Evolutionary conservation across 2,797 vertebrate genomes (phyloP).

Genomic region (Diglossa cyanea): DNA sequence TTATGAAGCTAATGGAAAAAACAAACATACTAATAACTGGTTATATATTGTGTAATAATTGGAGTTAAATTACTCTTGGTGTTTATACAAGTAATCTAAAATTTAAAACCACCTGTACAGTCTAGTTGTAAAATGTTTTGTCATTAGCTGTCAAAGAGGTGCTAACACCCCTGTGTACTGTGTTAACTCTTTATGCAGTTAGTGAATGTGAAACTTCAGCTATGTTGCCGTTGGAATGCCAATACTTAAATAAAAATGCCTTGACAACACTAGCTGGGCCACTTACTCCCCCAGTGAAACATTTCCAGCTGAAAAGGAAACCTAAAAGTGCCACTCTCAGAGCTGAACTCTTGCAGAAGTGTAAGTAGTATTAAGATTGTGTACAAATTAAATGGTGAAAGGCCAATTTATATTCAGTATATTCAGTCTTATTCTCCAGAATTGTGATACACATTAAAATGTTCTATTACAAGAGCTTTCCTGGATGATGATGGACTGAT

Average conservation of each 20-base stretch:
- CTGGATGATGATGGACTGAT: neutral
- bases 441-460: neutral
- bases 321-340: conserved; percentile 97
- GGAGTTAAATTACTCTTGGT: neutral
- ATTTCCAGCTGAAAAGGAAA: conserved; percentile 96
- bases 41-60: neutral
- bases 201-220: conserved; percentile 93
- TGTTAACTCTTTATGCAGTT: conserved; percentile 78
- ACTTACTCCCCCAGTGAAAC: conserved; percentile 94
- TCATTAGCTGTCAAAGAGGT: neutral
- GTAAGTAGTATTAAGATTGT: conserved; percentile 76
- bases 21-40: neutral
- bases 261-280: conserved; percentile 94
- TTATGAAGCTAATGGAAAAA: neutral
- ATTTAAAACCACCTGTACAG: neutral
- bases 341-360: conserved; percentile 96
- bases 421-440: neutral
- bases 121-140: neutral
- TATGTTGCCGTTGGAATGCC: conserved; percentile 97
- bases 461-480: neutral
- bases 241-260: conserved; percentile 97
- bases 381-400: neutral
- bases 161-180: neutral
- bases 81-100: neutral
- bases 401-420: neutral